Base-by-base conservation (phyloP, 2,888 invertebrate genomes). In the Pterostichus niger region DNA sequence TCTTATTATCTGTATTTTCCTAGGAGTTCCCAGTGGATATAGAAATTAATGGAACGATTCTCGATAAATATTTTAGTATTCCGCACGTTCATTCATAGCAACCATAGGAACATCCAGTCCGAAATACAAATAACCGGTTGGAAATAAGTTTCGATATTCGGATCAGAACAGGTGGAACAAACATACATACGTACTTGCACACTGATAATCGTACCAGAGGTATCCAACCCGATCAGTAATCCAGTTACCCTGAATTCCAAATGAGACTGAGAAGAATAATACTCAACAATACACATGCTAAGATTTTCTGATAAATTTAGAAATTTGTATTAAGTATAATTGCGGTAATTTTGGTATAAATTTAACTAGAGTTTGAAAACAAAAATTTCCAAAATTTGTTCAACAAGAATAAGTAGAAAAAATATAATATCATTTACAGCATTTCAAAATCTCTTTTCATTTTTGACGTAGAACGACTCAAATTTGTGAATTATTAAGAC, bases 51-150 rank as follows among this genome's bases (percentile, higher is more conserved):
- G 59, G 61, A 78, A 78, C 31, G 61, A 61, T 61, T 78, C 46
- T 61, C 15, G 61, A 78, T 78, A 78, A 78, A 78, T 78, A 78
- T 78, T 78, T 61, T 46, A 78, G 78, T 78, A 61, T 78, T 78
- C 61, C 24, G 61, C 44, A 44, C 78, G 78, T 78, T 61, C 78
- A 78, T 78, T 78, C 78, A 78, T 78, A 61, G 64, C 76, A 54
- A 6, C 75, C 54, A 2, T 49, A 52, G n/a, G 56, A 56, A 15
- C 15, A 75, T n/a, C 40, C 33, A 75, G 75, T 46, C 46, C 11
- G 73, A 35, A 77, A 40, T 56, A 77, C 56, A 77, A 77, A 56
- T 77, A 56, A 56, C 77, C 54, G 56, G 52, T 49, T 75, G 75
- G 75, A 75, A 75, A 75, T 71, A 71, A 71, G 68, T 71, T 71